These are phyloP conservation scores for Mizuhopecten yessoensis DNA, from an alignment of 1,140 invertebrate genomes.

Conservation along the genomic window DNA sequence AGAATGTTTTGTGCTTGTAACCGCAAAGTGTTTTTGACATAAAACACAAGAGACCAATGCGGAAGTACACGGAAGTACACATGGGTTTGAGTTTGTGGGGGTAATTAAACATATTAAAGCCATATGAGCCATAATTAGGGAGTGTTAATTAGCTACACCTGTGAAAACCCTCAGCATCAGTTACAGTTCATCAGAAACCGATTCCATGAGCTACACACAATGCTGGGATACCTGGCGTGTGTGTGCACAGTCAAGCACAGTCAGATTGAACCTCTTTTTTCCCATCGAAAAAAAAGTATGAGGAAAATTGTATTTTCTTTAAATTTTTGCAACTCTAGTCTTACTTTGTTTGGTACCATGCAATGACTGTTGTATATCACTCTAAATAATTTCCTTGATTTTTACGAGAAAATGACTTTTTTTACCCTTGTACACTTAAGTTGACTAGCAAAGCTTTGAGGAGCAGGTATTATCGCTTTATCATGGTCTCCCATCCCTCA, in stretches of 20 bases:
- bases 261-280: neutral
- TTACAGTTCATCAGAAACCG: slow-evolving; percentile 22
- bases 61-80: slow-evolving; percentile 32
- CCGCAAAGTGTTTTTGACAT: neutral
- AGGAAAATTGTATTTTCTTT: too few species aligned
- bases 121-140: slow-evolving; percentile 38
- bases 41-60: slow-evolving; percentile 2
- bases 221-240: neutral
- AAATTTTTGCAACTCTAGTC: too few species aligned
- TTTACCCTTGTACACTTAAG: neutral
- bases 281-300: neutral
- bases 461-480: neutral
- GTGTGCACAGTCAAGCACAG: neutral
- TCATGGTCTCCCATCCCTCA: neutral
- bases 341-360: neutral
- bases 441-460: neutral
- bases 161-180: slow-evolving; percentile 31
- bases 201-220: neutral
- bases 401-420: neutral
- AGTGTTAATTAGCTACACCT: slow-evolving; percentile 7
- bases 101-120: slow-evolving; percentile 16
- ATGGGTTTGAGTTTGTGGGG: neutral
- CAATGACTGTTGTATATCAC: neutral
- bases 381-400: neutral
- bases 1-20: neutral